A percentile compares a stretch with the other conserved stretches of the same genome.
Evolutionary conservation across 2,888 invertebrate species (phyloP).

Genomic region (Tenthredo distinguenda): DNA sequence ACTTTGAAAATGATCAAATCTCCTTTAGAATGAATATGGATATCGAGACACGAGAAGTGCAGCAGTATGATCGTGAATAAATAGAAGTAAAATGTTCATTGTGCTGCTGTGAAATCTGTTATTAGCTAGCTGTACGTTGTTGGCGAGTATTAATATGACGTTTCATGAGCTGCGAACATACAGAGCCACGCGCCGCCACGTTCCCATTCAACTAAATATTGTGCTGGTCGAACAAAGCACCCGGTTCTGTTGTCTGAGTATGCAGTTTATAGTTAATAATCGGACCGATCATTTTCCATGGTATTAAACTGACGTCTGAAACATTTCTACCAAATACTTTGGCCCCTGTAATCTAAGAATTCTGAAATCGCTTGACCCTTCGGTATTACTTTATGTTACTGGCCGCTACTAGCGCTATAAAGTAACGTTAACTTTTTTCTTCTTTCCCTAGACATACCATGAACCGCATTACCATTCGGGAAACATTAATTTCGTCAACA

Average conservation of each 20-base stretch:
- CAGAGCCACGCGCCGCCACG: slow-evolving; percentile 76
- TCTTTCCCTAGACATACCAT: too few species aligned
- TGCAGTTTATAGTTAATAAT: slow-evolving; percentile 35
- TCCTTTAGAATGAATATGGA: background rate
- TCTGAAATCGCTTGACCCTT: background rate
- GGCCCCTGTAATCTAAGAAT: background rate
- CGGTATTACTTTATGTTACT: background rate
- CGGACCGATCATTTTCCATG: slow-evolving; percentile 15
- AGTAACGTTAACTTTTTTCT: too few species aligned
- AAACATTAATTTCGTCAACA: too few species aligned
- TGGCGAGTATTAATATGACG: slow-evolving; percentile 68
- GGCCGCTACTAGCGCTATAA: too few species aligned
- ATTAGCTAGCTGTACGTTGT: slow-evolving; percentile 47
- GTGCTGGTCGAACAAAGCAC: slow-evolving; percentile 45
- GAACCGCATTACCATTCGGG: too few species aligned
- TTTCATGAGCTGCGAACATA: slow-evolving; percentile 71
- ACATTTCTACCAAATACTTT: background rate
- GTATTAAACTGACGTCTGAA: background rate
- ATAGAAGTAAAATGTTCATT: slow-evolving; percentile 22
- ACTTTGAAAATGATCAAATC: background rate
- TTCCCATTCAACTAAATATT: slow-evolving; percentile 68
- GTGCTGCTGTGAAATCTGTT: slow-evolving; percentile 46
- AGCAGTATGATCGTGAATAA: background rate
- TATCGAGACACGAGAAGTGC: background rate
- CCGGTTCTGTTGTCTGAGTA: slow-evolving; percentile 29